Conservation (phyloP, 2,797 vertebrate species). For the Rhincodon typus region DNA sequence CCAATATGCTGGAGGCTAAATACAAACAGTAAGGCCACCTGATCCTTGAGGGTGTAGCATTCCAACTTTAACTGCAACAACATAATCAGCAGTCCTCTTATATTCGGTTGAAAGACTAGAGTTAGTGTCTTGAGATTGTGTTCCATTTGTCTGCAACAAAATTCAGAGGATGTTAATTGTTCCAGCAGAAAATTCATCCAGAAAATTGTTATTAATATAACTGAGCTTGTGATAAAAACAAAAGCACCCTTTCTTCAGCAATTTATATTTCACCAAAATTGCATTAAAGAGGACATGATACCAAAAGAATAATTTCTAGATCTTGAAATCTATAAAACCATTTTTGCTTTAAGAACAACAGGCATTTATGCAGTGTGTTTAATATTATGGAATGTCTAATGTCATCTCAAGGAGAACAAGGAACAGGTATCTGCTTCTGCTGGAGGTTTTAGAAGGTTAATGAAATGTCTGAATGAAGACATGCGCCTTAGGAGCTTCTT, state of each 20-base stretch:
- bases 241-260: neutral
- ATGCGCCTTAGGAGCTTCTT: neutral
- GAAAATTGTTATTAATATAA: neutral
- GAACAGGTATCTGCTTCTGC: neutral
- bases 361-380: neutral
- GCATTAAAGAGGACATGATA: neutral
- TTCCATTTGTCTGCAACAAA: neutral
- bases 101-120: neutral
- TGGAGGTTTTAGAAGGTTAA: neutral
- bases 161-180: neutral
- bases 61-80: neutral
- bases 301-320: neutral
- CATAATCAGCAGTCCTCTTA: conserved; percentile 15
- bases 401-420: neutral
- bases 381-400: neutral
- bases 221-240: neutral
- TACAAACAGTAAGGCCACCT: conserved; percentile 19
- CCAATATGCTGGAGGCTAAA: conserved; percentile 37
- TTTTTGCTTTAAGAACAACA: neutral
- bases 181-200: neutral
- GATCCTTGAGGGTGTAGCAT: conserved; percentile 21
- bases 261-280: neutral
- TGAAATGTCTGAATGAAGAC: neutral
- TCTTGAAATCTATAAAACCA: neutral
- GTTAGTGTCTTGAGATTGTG: neutral